Percentiles rank a stretch among this genome's conserved stretches.
Evolutionary conservation across 2,888 invertebrate genomes (phyloP).

Genomic region (Linyphia triangularis): DNA sequence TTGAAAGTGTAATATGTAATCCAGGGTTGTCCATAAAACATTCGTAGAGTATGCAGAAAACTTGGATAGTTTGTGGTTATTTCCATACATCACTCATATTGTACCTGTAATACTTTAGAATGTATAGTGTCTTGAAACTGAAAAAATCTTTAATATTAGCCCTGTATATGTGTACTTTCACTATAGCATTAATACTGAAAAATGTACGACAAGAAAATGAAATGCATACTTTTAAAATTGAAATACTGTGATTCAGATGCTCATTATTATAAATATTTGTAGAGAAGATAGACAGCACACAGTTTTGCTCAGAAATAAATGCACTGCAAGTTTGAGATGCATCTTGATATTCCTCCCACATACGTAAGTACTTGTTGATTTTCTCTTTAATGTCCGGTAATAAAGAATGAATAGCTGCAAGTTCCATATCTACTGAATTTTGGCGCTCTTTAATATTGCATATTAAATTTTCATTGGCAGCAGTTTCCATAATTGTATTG

Average conservation of each 20-base stretch:
- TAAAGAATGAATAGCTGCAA: not conserved
- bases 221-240: conserved; percentile 37
- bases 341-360: conserved; percentile 44
- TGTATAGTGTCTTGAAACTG: no score
- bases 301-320: conserved; percentile 25
- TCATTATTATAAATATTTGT: not conserved
- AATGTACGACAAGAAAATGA: not conserved
- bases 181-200: no score
- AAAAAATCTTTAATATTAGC: no score
- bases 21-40: no score
- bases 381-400: not conserved
- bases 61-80: no score
- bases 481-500: not conserved
- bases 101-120: no score
- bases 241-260: conserved; percentile 5
- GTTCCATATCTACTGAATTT: not conserved
- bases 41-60: no score
- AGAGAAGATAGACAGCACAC: not conserved
- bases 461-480: not conserved
- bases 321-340: not conserved
- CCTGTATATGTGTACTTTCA: no score
- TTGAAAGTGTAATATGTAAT: no score
- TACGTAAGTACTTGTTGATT: not conserved
- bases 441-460: not conserved
- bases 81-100: no score